Conservation (phyloP, 1,140 invertebrate species). For the Cyrtorhinus lividipennis region DNA sequence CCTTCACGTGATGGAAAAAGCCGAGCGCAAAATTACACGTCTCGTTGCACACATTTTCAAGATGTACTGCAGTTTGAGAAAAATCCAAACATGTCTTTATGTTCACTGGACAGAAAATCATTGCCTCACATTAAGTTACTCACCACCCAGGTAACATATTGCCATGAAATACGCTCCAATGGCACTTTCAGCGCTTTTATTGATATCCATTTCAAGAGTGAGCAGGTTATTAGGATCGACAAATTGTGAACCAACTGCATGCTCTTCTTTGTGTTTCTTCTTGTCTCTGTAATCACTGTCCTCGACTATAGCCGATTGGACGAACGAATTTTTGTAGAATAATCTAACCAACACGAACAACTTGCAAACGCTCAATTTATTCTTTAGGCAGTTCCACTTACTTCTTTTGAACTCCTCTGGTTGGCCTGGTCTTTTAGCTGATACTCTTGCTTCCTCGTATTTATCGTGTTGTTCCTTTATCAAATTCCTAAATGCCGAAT, state of each 20-base stretch:
- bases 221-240: not conserved
- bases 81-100: too few relatives aligned
- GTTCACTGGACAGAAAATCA: too few relatives aligned
- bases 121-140: too few relatives aligned
- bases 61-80: too few relatives aligned
- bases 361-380: too few relatives aligned
- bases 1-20: too few relatives aligned
- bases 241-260: not conserved
- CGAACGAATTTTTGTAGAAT: too few relatives aligned
- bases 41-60: too few relatives aligned
- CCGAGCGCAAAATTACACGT: too few relatives aligned
- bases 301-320: not conserved
- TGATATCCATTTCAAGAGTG: not conserved
- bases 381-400: not conserved
- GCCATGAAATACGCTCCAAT: not conserved
- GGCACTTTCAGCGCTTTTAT: not conserved
- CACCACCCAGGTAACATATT: not conserved
- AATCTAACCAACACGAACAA: too few relatives aligned
- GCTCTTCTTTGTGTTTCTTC: not conserved
- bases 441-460: not conserved
- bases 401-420: not conserved
- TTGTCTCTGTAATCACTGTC: constrained; percentile 3
- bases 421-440: not conserved
- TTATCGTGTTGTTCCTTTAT: not conserved
- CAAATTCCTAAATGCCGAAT: not conserved